These are phyloP conservation scores for Cetonia aurata DNA, from an alignment of 2,888 invertebrate genomes.

Conservation along the genomic window DNA sequence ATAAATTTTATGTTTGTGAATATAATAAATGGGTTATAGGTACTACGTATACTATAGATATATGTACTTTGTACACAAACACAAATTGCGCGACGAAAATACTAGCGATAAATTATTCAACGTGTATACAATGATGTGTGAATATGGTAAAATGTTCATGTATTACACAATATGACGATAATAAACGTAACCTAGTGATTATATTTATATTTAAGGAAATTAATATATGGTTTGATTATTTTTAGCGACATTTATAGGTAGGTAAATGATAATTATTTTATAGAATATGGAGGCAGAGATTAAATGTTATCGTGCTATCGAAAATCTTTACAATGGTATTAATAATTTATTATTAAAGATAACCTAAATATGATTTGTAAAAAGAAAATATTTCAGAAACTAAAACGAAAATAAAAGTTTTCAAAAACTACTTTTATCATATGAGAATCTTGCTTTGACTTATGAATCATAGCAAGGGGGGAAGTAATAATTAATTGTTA, in stretches of 20 bases:
- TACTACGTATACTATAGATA: too few species aligned
- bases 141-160: constrained; percentile 16
- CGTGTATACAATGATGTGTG: not conserved
- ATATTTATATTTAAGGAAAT: constrained; percentile 19
- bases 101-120: constrained; percentile 33
- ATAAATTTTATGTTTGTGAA: not conserved
- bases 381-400: too few species aligned
- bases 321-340: too few species aligned
- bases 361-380: too few species aligned
- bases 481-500: too few species aligned
- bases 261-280: constrained; percentile 12
- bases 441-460: too few species aligned
- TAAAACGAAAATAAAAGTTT: too few species aligned
- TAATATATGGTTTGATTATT: constrained; percentile 1
- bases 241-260: not conserved
- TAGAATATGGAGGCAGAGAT: too few species aligned
- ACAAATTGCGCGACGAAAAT: constrained; percentile 26
- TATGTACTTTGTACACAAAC: constrained; percentile 1
- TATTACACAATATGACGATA: constrained; percentile 38
- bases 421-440: too few species aligned
- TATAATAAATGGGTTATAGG: constrained; percentile 13
- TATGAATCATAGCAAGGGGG: too few species aligned
- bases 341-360: too few species aligned
- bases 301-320: too few species aligned
- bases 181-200: not conserved